Conservation (phyloP, 2,888 invertebrate genomes). For the Lithophane semibrunnea region DNA sequence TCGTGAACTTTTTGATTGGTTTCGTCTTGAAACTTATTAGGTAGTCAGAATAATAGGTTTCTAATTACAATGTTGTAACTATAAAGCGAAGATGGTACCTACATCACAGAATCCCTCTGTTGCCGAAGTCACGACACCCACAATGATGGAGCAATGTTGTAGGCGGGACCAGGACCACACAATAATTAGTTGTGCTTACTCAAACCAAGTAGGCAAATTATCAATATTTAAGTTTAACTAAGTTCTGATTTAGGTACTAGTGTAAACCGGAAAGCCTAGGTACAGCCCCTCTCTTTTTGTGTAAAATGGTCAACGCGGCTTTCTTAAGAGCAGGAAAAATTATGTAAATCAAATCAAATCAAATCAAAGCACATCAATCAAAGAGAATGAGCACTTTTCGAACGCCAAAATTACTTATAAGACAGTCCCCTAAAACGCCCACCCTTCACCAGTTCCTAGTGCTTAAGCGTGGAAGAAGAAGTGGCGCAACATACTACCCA, state of each 20-base stretch:
- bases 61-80: conserved; percentile 18
- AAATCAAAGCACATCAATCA: no score
- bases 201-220: conserved; percentile 28
- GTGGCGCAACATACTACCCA: no score
- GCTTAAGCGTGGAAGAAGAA: no score
- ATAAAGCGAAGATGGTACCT: background rate
- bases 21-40: background rate
- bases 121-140: conserved; percentile 36
- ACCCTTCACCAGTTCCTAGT: no score
- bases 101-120: conserved; percentile 25
- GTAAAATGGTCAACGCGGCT: background rate
- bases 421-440: no score
- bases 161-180: conserved; percentile 27
- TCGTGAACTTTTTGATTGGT: background rate
- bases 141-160: conserved; percentile 7
- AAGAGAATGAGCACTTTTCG: no score
- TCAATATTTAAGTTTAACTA: conserved; percentile 1
- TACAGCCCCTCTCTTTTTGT: no score
- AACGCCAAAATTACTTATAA: no score
- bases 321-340: no score
- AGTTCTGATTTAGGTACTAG: background rate
- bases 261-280: no score
- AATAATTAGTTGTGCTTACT: conserved; percentile 23
- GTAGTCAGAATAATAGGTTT: conserved; percentile 20
- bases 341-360: no score